Conservation (phyloP, 2,888 invertebrate genomes). For the Melipona bicolor region DNA sequence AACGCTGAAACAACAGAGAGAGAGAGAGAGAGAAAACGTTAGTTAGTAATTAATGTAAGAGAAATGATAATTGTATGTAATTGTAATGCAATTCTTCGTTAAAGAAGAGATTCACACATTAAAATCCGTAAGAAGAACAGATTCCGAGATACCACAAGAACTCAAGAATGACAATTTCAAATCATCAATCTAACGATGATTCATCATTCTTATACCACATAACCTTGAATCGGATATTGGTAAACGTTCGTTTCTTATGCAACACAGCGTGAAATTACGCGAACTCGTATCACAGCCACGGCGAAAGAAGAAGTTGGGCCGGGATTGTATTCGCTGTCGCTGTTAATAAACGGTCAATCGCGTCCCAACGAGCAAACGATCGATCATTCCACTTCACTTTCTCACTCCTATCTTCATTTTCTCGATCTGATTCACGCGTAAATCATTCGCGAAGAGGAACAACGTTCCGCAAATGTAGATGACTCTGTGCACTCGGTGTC, state of each 20-base stretch:
- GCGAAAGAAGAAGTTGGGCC: background rate
- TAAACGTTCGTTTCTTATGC: slow-evolving; percentile 33
- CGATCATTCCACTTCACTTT: slow-evolving; percentile 11
- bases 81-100: background rate
- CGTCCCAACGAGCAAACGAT: background rate
- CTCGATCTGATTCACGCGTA: background rate
- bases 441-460: background rate
- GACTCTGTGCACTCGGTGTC: background rate
- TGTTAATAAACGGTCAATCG: background rate
- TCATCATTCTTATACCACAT: slow-evolving; percentile 27
- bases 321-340: background rate
- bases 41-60: background rate
- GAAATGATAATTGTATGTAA: too few relatives aligned
- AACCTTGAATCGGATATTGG: slow-evolving; percentile 41
- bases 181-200: slow-evolving; percentile 27
- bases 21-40: too few relatives aligned
- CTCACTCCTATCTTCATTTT: background rate
- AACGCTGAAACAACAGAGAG: slow-evolving; percentile 64
- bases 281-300: background rate
- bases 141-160: background rate
- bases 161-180: background rate
- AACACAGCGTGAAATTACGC: slow-evolving; percentile 2
- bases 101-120: background rate
- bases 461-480: background rate
- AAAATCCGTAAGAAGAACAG: background rate